Evolutionary conservation across 2,888 invertebrate genomes (phyloP).

Genomic region (Lepidochrysops patricia): DNA sequence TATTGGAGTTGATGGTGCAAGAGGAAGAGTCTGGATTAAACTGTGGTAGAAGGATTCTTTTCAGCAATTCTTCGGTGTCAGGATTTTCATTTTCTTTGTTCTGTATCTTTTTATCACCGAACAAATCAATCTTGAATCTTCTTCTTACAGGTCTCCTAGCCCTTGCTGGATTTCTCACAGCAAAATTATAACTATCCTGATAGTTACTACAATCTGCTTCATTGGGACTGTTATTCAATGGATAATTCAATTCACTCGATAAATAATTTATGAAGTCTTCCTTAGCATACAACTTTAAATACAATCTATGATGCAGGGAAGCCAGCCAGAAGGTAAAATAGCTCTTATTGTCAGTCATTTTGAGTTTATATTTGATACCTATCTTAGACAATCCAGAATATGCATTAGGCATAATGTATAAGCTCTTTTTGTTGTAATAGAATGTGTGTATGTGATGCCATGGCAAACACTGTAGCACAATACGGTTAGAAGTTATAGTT

Average conservation of each 20-base stretch:
- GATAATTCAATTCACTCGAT: conserved; percentile 75
- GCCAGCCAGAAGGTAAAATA: conserved; percentile 85
- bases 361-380: conserved; percentile 80
- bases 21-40: conserved; percentile 41
- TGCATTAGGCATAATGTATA: conserved; percentile 76
- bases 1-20: conserved; percentile 35
- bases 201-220: conserved; percentile 61
- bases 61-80: conserved; percentile 54
- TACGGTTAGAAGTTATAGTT: conserved; percentile 48
- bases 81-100: conserved; percentile 83
- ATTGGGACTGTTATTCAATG: conserved; percentile 51
- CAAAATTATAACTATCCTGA: conserved; percentile 68
- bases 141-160: conserved; percentile 60
- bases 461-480: conserved; percentile 64
- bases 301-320: conserved; percentile 85
- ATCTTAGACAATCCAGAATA: conserved; percentile 73
- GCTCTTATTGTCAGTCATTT: conserved; percentile 83
- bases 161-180: conserved; percentile 59
- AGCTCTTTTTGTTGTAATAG: conserved; percentile 82
- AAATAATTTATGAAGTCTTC: conserved; percentile 79
- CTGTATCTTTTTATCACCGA: conserved; percentile 69
- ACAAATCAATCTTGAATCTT: conserved; percentile 67
- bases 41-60: conserved; percentile 53
- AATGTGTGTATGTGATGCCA: conserved; percentile 86
- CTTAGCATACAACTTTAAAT: conserved; percentile 81